Evolutionary conservation across 2,888 invertebrate genomes (phyloP).

Genomic region (Trichopria drosophilae): DNA sequence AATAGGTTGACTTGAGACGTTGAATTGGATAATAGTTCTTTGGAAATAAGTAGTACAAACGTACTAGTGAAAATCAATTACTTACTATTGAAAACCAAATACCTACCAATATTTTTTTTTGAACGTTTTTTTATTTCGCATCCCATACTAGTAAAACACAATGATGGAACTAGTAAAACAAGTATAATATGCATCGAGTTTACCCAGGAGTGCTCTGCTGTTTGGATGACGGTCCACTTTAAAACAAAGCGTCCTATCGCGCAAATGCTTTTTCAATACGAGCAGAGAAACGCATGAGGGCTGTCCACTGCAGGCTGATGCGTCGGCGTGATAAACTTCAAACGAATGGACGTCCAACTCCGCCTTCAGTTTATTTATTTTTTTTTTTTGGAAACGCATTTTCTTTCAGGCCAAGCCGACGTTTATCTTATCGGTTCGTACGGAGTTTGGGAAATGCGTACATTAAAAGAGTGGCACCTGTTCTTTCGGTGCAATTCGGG

Average conservation of each 20-base stretch:
- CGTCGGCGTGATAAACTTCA: conserved; percentile 55
- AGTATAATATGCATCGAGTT: neutral
- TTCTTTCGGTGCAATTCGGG: too few species aligned
- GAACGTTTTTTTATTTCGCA: too few species aligned
- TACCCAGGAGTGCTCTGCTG: conserved; percentile 35
- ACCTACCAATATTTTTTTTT: too few species aligned
- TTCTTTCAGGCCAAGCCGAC: conserved; percentile 22
- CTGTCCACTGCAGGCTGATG: conserved; percentile 58
- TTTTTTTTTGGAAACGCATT: conserved; percentile 24
- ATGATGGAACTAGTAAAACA: too few species aligned
- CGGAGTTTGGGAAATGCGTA: too few species aligned
- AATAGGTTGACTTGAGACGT: too few species aligned
- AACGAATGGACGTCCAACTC: conserved; percentile 47
- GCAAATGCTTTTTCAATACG: conserved; percentile 56
- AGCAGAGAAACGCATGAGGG: conserved; percentile 51
- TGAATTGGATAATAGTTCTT: too few species aligned
- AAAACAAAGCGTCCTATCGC: conserved; percentile 55
- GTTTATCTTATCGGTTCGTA: conserved; percentile 33
- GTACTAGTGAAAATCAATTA: too few species aligned
- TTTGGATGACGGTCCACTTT: conserved; percentile 55
- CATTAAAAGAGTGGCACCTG: too few species aligned
- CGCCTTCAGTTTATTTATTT: conserved; percentile 32
- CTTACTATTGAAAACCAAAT: too few species aligned
- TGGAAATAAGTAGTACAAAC: too few species aligned
- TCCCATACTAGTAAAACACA: too few species aligned